Evolutionary conservation across 1,140 invertebrate species (phyloP).

Genomic region (Yoshiicerus persimilis): DNA sequence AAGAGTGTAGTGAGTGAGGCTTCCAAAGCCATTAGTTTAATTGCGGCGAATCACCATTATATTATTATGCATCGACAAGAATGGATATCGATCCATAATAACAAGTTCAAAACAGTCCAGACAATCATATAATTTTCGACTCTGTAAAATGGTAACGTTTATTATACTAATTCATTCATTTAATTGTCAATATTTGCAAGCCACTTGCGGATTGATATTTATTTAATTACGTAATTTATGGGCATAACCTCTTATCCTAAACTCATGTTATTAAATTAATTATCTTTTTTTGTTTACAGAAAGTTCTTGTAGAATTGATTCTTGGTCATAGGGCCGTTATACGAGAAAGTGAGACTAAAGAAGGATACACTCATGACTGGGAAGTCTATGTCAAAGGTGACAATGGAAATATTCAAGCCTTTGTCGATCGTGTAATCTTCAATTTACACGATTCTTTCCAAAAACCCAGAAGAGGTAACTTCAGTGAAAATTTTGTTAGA

Average conservation of each 20-base stretch:
- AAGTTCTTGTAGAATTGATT: slow-evolving; percentile 80
- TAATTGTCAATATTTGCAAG: not conserved
- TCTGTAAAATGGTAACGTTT: not conserved
- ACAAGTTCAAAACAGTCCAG: not conserved
- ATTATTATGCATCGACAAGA: not conserved
- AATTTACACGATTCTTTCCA: slow-evolving; percentile 87
- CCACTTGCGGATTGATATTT: not conserved
- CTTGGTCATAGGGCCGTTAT: slow-evolving; percentile 85
- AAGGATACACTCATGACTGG: slow-evolving; percentile 97
- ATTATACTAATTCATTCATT: not conserved
- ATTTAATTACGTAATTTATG: not conserved
- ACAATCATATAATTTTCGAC: not conserved
- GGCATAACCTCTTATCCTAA: too few species aligned
- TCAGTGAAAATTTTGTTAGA: not conserved
- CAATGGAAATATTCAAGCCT: slow-evolving; percentile 80
- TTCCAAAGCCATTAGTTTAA: not conserved
- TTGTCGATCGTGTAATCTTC: slow-evolving; percentile 94
- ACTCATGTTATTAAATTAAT: too few species aligned
- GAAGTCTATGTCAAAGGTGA: slow-evolving; percentile 92
- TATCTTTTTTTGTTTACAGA: not conserved
- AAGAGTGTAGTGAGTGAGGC: not conserved
- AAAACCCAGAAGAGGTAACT: slow-evolving; percentile 79
- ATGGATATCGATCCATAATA: not conserved
- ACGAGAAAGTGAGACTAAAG: slow-evolving; percentile 72
- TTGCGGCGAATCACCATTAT: too few species aligned